Base-by-base conservation (phyloP, 2,888 invertebrate genomes). In the Mesochorus sp. region DNA sequence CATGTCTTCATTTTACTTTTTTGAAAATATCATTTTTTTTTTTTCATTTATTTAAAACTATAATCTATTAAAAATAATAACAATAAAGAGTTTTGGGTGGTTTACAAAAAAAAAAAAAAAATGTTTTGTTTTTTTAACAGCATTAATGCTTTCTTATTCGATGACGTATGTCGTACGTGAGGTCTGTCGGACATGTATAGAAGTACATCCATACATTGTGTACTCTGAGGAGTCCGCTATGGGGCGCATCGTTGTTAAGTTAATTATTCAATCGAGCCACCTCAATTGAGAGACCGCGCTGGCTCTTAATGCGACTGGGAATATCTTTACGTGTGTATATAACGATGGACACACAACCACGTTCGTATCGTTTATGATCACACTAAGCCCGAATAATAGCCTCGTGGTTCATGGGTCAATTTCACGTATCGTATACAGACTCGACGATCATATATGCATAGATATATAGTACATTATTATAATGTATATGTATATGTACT, bases 221-320 rank as follows among this genome's bases (percentile, higher is more conserved):
- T 21, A 12, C n/a, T 37, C 71, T 64, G 51, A 70, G 14, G 24
- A 64, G 57, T 24, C 14, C 42, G 62, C 24, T 31, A 74, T 55
- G 57, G 47, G 28, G 42, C 68, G 74, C 68, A 64, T 70, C 51
- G 57, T 64, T 64, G 74, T 73, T 77, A 49, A 78, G 74, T 66
- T 66, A 62, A 78, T 74, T 78, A 78, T 78, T 74, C 70, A 78
- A 78, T 78, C 68, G 51, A 70, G 78, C 64, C 57, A 66, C 26
- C 59, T 59, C 51, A 51, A 74, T 67, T 61, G 67, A 61, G 31
- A 66, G 44, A 66, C 6, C 28, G 49, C 53, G 53, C 17, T 24
- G 10, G 26, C 39, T 39, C 51, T 21, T 12, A 21, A 19, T 28
- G 19, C 31, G 28, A 42, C 28, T 28, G 24, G n/a, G 42, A 67